Base-by-base conservation (phyloP, 2,113 vertebrate species). In the Malurus elegans region DNA sequence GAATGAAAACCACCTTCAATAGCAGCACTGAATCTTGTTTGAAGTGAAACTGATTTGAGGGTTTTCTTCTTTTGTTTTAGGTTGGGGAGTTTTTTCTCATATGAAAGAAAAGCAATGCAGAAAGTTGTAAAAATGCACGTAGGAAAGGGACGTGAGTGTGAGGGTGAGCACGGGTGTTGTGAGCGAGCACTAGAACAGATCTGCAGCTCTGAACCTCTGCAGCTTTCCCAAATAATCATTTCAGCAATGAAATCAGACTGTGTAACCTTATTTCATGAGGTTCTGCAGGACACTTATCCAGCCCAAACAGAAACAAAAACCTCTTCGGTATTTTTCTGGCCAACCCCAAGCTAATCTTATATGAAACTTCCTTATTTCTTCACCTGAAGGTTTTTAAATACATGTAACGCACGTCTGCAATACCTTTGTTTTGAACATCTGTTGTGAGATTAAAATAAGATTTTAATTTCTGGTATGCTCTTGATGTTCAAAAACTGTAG, bases 401-500 rank as follows among this genome's bases (percentile, higher is more conserved):
- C 38, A 6, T 25, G 38, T 54, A 81, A 44, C 0, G 1, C 83
- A 60, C 56, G 6, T 42, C 53, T 12, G 84, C 17, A 10, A 54
- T 91, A 96, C 92, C 90, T 96, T 96, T 92, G 71, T 97, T 97
- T 97, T 56, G 92, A 95, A 90, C 92, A 95, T 97, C 93, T 96
- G 96, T 72, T 71, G 64, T 29, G 87, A 97, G 93, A 96, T 96
- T 94, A 97, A 95, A 97, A 96, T 93, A 86, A 97, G 92, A 95
- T 94, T 93, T 96, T 95, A 94, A 97, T 97, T 97, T 96, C 92
- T 97, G 95, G 93, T 94, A 94, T 58, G 20, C 91, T 96, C 96
- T 97, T 96, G 97, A 97, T 97, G 97, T 92, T 96, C 92, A 86
- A 75, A 97, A 97, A 96, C 90, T 95, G 92, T 92, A 81, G 95